Base-by-base conservation (phyloP, 2,888 invertebrate genomes). In the Strigamia maritima region DNA sequence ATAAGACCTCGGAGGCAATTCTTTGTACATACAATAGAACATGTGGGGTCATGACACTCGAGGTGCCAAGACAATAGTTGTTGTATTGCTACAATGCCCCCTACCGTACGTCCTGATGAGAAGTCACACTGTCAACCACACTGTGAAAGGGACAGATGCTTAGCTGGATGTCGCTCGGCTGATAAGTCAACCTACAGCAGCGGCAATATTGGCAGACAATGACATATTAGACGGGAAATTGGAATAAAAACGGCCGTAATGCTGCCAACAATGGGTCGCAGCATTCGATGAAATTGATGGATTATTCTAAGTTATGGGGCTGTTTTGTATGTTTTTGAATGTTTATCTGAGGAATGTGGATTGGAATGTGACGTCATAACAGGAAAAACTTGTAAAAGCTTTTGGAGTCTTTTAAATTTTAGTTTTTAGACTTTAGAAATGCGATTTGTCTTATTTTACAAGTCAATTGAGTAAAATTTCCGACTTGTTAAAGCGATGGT, bases 41-140 rank as follows among this genome's bases (percentile, higher is more conserved):
- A n/a, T 49, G 49, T 49, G 49, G 49, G 49, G 49, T 49, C 49
- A 49, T 49, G 49, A 49, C 49, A 49, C 49, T 49, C n/a, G 49
- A 49, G 49, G 49, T 49, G 49, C 49, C 49, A 49, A 49, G 49
- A 49, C 49, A 49, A 49, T 49, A n/a, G 16, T 14, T 49, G 14
- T 49, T 49, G 16, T 49, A 49, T 49, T n/a, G 16, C 49, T n/a
- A 49, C 49, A 49, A 49, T 49, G 49, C 49, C 49, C 49, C 49
- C 49, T 49, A 49, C 16, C n/a, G 49, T 14, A 49, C 49, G n/a
- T 49, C n/a, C 49, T 49, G 49, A 49, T 49, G 49, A 49, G 49
- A n/a, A 49, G 49, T 49, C 49, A 49, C 49, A 49, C 49, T 49
- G 49, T 49, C 49, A 49, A 49, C 49, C 49, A n/a, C 49, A 49